These are phyloP conservation scores for Hippoglossus hippoglossus DNA, from an alignment of 2,797 vertebrate genomes.

Conservation along the genomic window DNA sequence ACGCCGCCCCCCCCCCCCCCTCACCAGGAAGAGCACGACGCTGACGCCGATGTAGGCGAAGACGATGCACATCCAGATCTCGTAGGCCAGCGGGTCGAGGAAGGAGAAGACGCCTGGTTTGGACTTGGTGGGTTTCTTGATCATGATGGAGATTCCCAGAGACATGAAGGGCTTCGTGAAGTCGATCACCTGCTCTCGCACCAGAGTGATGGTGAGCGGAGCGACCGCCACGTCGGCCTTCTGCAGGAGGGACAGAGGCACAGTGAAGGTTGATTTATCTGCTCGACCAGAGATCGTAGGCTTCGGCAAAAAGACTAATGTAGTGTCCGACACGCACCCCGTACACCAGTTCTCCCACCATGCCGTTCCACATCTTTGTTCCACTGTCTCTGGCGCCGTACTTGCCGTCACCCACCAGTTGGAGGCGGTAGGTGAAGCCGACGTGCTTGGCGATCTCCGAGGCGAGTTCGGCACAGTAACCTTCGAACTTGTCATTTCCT, in stretches of 20 bases:
- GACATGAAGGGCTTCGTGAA: constrained; percentile 99
- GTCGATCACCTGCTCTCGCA: constrained; percentile 97
- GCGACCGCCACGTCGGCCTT: constrained; percentile 96
- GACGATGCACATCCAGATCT: constrained; percentile 99
- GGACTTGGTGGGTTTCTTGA: constrained; percentile 98
- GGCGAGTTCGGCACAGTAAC: constrained; percentile 96
- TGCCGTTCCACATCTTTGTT: constrained; percentile 95
- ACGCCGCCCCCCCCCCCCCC: background rate
- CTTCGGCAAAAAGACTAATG: too few relatives aligned
- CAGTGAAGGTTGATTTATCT: too few relatives aligned
- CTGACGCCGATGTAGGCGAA: constrained; percentile 99
- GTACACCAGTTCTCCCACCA: constrained; percentile 98
- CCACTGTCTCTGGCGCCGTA: constrained; percentile 91
- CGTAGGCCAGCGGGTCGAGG: constrained; percentile 95
- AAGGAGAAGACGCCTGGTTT: constrained; percentile 98
- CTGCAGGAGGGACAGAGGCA: constrained; percentile 70
- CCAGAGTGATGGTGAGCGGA: constrained; percentile 96
- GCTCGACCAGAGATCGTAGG: too few relatives aligned
- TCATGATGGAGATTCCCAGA: constrained; percentile 97
- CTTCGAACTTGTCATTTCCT: constrained; percentile 94
- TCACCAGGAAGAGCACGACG: constrained; percentile 94
- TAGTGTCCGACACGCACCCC: constrained; percentile 85
- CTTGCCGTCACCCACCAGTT: constrained; percentile 94
- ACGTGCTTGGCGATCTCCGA: constrained; percentile 97
- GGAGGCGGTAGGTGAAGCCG: constrained; percentile 92